Base-by-base conservation (phyloP, 2,888 invertebrate genomes). In the Latrodectus elegans region DNA sequence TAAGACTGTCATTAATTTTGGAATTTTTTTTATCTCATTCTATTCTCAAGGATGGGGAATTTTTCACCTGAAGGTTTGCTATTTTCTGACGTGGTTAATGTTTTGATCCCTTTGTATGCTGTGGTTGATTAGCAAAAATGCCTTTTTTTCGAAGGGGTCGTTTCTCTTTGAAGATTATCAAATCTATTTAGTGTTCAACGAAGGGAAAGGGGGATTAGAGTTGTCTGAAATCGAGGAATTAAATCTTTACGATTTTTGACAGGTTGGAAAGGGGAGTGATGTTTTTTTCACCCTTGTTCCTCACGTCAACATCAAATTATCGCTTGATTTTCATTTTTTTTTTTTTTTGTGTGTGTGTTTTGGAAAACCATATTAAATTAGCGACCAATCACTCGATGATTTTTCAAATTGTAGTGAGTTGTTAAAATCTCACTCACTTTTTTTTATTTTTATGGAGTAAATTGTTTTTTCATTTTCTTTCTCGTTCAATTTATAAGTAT, bases 1-100 rank as follows among this genome's bases (percentile, higher is more conserved):
- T 75, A 82, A 75, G 82, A 70, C 38, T 51, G 68, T 75, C 82
- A 70, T 75, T 82, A 75, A 82, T 70, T 82, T 82, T 82, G 60
- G 22, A 65, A 60, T 67, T 38, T 74, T 74, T 71, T 38, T 49
- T 12, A 14, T 10, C 12, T 15, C 12, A 11, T 60, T 60, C 60
- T 60, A 9, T 77, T 80, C 64, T 26, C 11, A 51, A 10, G 75
- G 26, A 60, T 11, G 38, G 38, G 38, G 38, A 38, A 38, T 38
- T 38, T 38, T 38, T 38, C 38, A 38, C 38, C 38, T 38, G 38
- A 38, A 38, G 38, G 26, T 55, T 75, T 38, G 15, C 17, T 60
- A 65, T 15, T 67, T 14, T 76, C 65, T 64, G 38, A 64, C 78
- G 52, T 38, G n/a, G 68, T 22, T 70, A 78, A 78, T 68, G 78